Percentiles rank a stretch among this genome's conserved stretches.
These are phyloP conservation scores for Zygogramma bicolorata DNA, from an alignment of 2,888 invertebrate species.

Conservation along the genomic window DNA sequence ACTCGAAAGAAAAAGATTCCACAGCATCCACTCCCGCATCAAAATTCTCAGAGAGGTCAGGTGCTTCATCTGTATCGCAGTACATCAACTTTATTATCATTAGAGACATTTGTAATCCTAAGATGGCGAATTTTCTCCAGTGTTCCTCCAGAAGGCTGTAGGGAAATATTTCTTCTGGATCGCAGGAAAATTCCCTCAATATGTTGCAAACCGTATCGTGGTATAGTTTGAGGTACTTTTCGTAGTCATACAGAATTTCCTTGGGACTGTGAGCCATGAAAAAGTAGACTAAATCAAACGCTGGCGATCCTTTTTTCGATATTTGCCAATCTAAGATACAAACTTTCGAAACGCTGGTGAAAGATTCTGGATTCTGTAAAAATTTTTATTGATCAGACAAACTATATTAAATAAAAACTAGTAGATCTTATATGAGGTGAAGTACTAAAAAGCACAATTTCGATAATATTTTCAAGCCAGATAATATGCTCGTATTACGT, in stretches of 20 bases:
- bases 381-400: too few species aligned
- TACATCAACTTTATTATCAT: background rate
- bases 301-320: conserved; percentile 40
- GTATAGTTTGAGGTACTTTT: conserved; percentile 52
- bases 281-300: conserved; percentile 55
- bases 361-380: background rate
- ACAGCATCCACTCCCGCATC: background rate
- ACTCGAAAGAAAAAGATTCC: background rate
- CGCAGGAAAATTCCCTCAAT: conserved; percentile 39
- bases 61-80: too few species aligned
- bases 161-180: too few species aligned
- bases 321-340: conserved; percentile 52
- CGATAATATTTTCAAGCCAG: too few species aligned
- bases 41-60: background rate
- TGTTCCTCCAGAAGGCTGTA: too few species aligned
- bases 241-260: too few species aligned
- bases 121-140: conserved; percentile 24
- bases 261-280: conserved; percentile 53
- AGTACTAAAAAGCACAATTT: too few species aligned
- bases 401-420: too few species aligned
- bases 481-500: too few species aligned
- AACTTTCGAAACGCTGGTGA: conserved; percentile 20
- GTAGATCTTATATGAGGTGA: too few species aligned
- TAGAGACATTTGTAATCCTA: background rate
- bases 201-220: conserved; percentile 49